Base-by-base conservation (phyloP, 2,888 invertebrate species). In the Helleia helle region DNA sequence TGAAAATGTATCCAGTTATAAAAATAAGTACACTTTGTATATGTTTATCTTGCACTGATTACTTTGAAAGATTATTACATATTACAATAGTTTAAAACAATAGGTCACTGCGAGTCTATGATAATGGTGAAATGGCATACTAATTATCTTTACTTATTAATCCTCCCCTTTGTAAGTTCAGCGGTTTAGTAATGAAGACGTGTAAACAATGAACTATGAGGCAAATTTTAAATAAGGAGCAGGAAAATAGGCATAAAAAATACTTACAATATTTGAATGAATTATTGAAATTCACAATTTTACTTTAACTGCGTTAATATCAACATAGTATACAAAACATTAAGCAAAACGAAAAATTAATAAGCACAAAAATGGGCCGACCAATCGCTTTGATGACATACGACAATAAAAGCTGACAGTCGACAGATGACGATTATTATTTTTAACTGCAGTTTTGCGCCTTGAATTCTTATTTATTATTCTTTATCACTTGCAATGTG, bases 161-260 rank as follows among this genome's bases (percentile, higher is more conserved):
- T 77, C 76, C 83, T 70, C 83, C 81, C 81, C 80, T 80, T 81
- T 74, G 71, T 76, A 80, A 71, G 76, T 72, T 64, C 56, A 62
- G 59, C 7, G 22, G 22, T 22, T 5, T 58, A 57, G 62, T 56
- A 60, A 43, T 61, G 65, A 63, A 72, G 73, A 83, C 83, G 83
- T 81, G 81, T 83, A 83, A 83, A 83, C 83, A 83, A 80, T 63
- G 56, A 24, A 14, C 52, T 52, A 51, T 46, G 48, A 56, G 55
- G 52, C 55, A 42, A 36, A 41, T 25, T 40, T 29, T 37, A 15
- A 11, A 12, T 9, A 40, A 46, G 43, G 24, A 24, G 44, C 40
- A 41, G 14, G 24, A 25, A 36, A 30, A 38, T 11, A 41, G 40
- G 34, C 42, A 36, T 7, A 6, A 4, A 18, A 27, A 18, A 45